Base-by-base conservation (phyloP, 2,888 invertebrate genomes). In the Hybos culiciformis region DNA sequence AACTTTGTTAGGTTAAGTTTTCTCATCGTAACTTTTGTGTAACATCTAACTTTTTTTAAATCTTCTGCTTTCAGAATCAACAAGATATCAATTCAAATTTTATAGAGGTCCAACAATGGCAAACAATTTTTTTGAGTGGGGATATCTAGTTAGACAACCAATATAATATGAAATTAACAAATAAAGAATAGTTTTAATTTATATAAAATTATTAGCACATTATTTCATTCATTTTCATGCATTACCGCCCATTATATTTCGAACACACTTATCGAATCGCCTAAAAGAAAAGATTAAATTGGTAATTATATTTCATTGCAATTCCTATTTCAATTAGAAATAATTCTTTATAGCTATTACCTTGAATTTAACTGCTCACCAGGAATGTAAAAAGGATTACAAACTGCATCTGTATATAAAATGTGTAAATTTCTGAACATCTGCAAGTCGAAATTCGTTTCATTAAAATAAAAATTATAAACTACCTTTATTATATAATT, bases 381-480 rank as follows among this genome's bases (percentile, higher is more conserved):
- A 23, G 94, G 92, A 57, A 85, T 77, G 69, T 96, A 93, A 66
- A 98, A 97, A 37, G 97, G 96, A 70, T 96, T 94, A 58, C 91
- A 93, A 45, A 97, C 82, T 49, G 91, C 84, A 63, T 96, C 92
- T 2, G 91, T 86, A 62, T 94, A 97, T 31, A 90, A 77, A 39
- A 81, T 78, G 60, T 98, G 97, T 31, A 97, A 72, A 63, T 86
- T 84, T 45, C 92, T 75, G 60, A 91, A 91, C 74, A 84, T 83
- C 82, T 83, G 55, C 26, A 58, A 59, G 11, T 37, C 36, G 24
- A 19, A 34, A 17, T 15, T 44, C 14, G 14, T 14, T 3, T 18
- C 9, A 18, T 36, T 20, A 15, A 19, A 19, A 20, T 20, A 26
- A n/a, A 11, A 39, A 18, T 37, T 33, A 41, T n/a, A 17, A 15